Evolutionary conservation across 2,797 vertebrate genomes (phyloP), one percentile per base, ranked within the genome.

Genomic region (Sylvilagus floridanus): DNA sequence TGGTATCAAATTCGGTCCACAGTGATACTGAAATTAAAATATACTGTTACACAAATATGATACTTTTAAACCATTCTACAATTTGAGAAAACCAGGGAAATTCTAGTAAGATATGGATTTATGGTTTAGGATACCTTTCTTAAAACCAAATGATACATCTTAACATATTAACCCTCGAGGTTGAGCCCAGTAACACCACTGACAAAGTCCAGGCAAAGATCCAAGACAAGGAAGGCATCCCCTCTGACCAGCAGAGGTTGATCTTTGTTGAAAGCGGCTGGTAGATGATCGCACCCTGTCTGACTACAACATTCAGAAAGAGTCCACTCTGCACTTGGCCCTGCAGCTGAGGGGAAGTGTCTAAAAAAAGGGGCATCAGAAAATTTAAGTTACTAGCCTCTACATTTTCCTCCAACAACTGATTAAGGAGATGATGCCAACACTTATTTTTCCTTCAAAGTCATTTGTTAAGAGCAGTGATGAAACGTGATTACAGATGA

Each of bases 151-250:
- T 8, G 9, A n/a, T 5, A 91, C 5, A 82, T 86, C 21, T 42
- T 47, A 93, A 93, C 57, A 91, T 93, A 91, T 93, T 65, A 93
- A 95, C 54, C 92, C 73, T 52, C 84, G 35, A 95, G 37, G 57
- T 3, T 35, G 42, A 47, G 42, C 42, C 42, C 8, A 47, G 42
- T 47, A 47, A 47, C 42, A 47, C 42, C 42, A 47, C 42, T 47
- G 42, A 47, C 42, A 47, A 47, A 47, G 8, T 47, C 42, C 42
- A 47, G 42, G 42, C 42, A 47, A 47, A 47, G 42, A 9, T 47
- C 42, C 42, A 47, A 47, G 42, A 47, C 42, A 47, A 47, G 42
- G 42, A 47, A 47, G 42, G 8, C 42, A 47, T 47, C 42, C 42
- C 42, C 42, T 47, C 42, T 47, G 42, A 47, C 42, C 42, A 47